Evolutionary conservation across 2,797 vertebrate genomes (phyloP).

Genomic region (Catamblyrhynchus diadema): DNA sequence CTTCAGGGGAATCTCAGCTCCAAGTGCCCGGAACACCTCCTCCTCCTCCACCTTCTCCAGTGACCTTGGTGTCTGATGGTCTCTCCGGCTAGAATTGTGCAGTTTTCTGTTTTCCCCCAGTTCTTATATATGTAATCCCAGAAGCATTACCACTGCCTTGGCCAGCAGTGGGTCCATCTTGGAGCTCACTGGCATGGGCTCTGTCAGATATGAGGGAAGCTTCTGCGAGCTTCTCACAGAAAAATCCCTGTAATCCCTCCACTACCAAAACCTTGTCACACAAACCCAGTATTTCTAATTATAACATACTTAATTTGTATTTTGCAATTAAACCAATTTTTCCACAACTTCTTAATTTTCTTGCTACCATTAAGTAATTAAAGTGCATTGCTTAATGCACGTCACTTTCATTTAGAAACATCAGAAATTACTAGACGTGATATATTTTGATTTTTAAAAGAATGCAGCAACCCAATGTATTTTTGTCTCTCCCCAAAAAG

Average conservation of each 20-base stretch:
- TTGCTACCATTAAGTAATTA: neutral
- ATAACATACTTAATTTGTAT: neutral
- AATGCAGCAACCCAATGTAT: neutral
- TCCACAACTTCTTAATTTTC: neutral
- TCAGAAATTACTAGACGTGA: neutral
- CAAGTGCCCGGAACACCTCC: neutral
- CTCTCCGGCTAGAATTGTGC: neutral
- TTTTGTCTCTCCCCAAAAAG: neutral
- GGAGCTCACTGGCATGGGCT: neutral
- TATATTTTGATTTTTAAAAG: neutral
- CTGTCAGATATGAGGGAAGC: neutral
- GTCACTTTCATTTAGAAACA: neutral
- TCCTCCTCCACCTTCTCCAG: neutral
- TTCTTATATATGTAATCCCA: neutral
- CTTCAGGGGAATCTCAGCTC: neutral
- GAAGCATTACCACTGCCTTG: accelerated
- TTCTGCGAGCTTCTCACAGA: neutral
- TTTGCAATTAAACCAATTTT: neutral
- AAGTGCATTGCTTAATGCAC: neutral
- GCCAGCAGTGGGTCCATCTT: neutral
- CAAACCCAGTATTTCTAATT: neutral
- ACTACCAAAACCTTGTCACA: accelerated
- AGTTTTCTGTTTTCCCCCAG: neutral
- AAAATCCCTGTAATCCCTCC: neutral
- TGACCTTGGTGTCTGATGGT: neutral